Conservation (phyloP, 2,797 vertebrate species). For the Bradypodion ventrale region DNA sequence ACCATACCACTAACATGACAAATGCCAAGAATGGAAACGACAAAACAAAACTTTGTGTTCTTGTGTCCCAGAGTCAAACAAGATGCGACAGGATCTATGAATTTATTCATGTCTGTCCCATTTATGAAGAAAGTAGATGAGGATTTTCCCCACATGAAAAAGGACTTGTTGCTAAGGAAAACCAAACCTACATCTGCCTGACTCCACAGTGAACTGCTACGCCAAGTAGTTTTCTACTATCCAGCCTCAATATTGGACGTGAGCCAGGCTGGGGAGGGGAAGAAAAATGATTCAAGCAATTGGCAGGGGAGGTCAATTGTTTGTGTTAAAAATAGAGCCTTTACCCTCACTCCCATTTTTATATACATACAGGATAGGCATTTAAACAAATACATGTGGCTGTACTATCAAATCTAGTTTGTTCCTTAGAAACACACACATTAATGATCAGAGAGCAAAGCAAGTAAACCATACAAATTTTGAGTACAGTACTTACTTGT, state of each 20-base stretch:
- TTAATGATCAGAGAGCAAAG: background rate
- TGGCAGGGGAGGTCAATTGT: background rate
- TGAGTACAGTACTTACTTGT: background rate
- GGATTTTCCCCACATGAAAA: background rate
- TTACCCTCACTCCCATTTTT: background rate
- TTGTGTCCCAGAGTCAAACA: background rate
- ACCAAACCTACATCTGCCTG: background rate
- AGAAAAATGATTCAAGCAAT: no score
- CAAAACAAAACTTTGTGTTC: no score
- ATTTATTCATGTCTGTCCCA: background rate
- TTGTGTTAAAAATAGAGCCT: background rate
- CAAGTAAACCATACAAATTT: background rate
- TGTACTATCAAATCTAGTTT: background rate
- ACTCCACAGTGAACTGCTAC: background rate
- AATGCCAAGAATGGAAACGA: no score
- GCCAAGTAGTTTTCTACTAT: background rate
- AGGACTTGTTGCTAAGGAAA: background rate
- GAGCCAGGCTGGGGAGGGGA: background rate
- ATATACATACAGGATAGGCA: background rate
- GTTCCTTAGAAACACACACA: background rate
- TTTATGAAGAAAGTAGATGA: background rate
- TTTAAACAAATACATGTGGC: background rate
- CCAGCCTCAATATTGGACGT: background rate
- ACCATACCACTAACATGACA: no score
- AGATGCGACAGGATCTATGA: background rate